Conservation (phyloP, 2,113 vertebrate genomes). For the Talpa occidentalis region DNA sequence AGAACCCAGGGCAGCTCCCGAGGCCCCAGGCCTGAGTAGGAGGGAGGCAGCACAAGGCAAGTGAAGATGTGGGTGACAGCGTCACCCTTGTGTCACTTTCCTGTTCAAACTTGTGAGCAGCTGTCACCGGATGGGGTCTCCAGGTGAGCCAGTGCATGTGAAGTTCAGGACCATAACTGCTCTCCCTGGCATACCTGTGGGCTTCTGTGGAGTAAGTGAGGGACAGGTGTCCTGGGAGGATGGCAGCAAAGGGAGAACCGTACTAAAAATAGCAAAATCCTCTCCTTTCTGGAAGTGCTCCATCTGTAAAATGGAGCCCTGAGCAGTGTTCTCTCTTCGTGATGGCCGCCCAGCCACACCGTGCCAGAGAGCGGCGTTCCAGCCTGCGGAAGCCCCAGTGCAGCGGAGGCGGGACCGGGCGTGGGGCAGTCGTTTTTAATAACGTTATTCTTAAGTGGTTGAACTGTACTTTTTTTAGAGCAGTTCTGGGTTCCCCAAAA, state of each 20-base stretch:
- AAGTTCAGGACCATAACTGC: accelerated
- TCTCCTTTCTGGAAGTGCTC: background rate
- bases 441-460: no score
- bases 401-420: accelerated
- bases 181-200: background rate
- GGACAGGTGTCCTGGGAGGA: no score
- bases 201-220: background rate
- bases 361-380: no score
- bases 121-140: accelerated
- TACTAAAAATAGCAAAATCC: no score
- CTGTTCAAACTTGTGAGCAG: background rate
- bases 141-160: no score
- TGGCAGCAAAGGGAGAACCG: no score
- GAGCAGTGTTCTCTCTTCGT: accelerated
- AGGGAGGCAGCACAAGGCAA: background rate
- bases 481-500: background rate
- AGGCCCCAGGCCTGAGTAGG: background rate
- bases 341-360: no score
- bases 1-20: accelerated
- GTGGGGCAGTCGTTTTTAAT: background rate
- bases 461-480: background rate
- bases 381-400: no score
- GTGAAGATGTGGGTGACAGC: background rate
- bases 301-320: no score
- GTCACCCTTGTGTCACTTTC: accelerated